Evolutionary conservation across 2,797 vertebrate genomes (phyloP).

Genomic region (Moxostoma hubbsi): DNA sequence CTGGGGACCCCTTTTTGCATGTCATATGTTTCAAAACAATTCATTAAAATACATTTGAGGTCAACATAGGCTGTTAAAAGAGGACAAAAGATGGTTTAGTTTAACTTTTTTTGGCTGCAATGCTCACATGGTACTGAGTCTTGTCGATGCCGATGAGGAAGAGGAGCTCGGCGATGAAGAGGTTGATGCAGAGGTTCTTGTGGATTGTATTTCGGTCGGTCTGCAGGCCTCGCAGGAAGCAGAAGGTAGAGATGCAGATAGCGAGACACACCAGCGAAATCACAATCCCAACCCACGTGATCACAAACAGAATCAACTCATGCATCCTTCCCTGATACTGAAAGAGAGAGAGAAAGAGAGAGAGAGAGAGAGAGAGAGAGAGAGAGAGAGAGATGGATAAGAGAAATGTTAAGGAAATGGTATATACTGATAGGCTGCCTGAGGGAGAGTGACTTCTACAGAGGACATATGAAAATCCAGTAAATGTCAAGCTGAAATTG

Average conservation of each 20-base stretch:
- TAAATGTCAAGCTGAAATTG: constrained; percentile 70
- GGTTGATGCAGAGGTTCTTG: constrained; percentile 97
- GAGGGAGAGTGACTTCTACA: constrained; percentile 56
- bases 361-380: constrained; percentile 58
- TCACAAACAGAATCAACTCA: constrained; percentile 90
- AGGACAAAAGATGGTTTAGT: too few relatives aligned
- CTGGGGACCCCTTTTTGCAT: too few relatives aligned
- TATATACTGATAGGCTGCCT: constrained; percentile 76
- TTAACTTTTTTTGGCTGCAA: neutral
- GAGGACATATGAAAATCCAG: constrained; percentile 69
- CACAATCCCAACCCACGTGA: constrained; percentile 95
- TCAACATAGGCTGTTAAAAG: too few relatives aligned
- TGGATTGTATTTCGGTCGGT: constrained; percentile 96
- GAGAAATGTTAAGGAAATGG: constrained; percentile 66
- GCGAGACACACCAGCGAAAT: constrained; percentile 93
- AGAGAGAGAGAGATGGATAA: constrained; percentile 8
- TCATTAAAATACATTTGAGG: too few relatives aligned
- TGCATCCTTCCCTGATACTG: constrained; percentile 89
- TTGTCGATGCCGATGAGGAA: constrained; percentile 96
- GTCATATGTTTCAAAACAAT: too few relatives aligned
- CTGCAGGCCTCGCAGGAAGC: constrained; percentile 93
- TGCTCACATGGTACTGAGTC: constrained; percentile 88
- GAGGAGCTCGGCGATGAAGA: constrained; percentile 93
- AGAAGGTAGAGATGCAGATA: constrained; percentile 95
- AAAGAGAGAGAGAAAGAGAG: constrained; percentile 16